A percentile compares a stretch with the other conserved stretches of the same genome.
Evolutionary conservation across 2,888 invertebrate genomes (phyloP).

Genomic region (Yponomeuta evonymella): DNA sequence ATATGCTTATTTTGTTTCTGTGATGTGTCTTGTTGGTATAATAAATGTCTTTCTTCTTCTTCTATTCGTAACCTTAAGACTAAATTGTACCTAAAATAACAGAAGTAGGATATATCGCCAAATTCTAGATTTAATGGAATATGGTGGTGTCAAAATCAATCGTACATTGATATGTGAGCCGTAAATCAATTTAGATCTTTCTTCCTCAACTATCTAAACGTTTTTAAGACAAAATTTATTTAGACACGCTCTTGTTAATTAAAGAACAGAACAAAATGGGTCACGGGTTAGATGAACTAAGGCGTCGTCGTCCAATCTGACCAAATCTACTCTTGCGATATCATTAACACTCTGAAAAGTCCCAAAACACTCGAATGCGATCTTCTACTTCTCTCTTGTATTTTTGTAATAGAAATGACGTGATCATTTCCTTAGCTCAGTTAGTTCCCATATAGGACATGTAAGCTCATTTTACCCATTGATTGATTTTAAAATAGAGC

Average conservation of each 20-base stretch:
- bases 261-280: background rate
- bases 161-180: background rate
- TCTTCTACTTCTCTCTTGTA: too few species aligned
- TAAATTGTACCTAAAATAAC: too few species aligned
- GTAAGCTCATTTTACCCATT: background rate
- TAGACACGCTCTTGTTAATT: slow-evolving; percentile 2
- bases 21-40: too few species aligned
- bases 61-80: too few species aligned
- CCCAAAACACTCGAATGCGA: too few species aligned
- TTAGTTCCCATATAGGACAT: background rate
- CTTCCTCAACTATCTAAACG: slow-evolving; percentile 1
- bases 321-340: background rate
- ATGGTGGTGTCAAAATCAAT: too few species aligned
- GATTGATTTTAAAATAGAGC: slow-evolving; percentile 1
- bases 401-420: too few species aligned
- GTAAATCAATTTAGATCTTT: slow-evolving; percentile 3
- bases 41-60: too few species aligned
- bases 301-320: background rate
- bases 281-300: background rate
- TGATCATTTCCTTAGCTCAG: background rate
- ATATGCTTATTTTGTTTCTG: too few species aligned
- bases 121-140: too few species aligned
- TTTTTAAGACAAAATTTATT: background rate
- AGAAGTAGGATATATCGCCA: too few species aligned
- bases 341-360: too few species aligned